Evolutionary conservation across 2,797 vertebrate genomes (phyloP), one percentile per base, ranked within the genome.

Genomic region (Sebastes iracundus): DNA sequence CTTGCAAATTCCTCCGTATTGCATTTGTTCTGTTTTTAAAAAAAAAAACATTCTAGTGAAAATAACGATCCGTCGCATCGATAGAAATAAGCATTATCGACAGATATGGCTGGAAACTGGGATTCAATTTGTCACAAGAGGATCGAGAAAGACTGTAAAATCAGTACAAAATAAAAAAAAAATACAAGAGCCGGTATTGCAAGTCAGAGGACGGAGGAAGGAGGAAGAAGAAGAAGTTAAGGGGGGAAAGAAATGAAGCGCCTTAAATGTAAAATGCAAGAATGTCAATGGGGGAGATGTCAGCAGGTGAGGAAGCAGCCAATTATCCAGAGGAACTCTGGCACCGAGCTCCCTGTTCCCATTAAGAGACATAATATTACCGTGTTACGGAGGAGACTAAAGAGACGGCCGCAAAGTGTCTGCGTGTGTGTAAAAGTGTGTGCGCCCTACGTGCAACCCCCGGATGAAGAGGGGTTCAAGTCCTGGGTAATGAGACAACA

Each of bases 281-380:
- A 82, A 90, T 90, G 94, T 93, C 92, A 93, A 82, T 33, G 83
- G 90, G 82, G 73, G 85, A 89, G 83, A 94, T 96, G 95, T 94
- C 94, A 94, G 92, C 94, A 93, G 96, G 96, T 97, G 95, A 96
- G 95, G 94, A 93, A 94, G 90, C 93, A 95, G 94, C 95, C 96
- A 97, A 97, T 97, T 97, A 97, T 91, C 95, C 91, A 25, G 92
- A 95, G 95, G 94, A 96, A 95, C 96, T 96, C 95, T 96, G 96
- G 94, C 96, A 93, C 91, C 80, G 87, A 93, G 95, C 94, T 93
- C 95, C 92, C 93, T 94, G 92, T 96, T 88, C 87, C 92, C 96
- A 97, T 97, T 97, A 97, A 96, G 95, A 96, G 94, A 96, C 96
- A 95, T 96, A 97, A 96, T 97, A 97, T 96, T 96, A 96, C 95